Base-by-base conservation (phyloP, 1,140 invertebrate genomes). In the Brachionus angularis region DNA sequence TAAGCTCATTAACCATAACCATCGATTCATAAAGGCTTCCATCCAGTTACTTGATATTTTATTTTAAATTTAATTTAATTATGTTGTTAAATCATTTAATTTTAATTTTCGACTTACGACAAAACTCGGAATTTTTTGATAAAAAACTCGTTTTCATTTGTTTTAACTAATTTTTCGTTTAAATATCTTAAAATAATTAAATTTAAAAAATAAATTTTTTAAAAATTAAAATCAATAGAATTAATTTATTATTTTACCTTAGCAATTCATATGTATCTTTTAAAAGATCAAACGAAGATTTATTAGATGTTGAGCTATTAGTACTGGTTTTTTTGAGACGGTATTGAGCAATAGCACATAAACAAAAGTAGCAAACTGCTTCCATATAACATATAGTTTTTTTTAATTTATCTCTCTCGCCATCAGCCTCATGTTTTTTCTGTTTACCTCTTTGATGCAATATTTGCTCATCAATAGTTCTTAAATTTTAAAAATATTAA, bases 11-110 rank as follows among this genome's bases (percentile, higher is more conserved):
- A 67, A 50, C 62, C 62, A 67, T 50, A 67, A 47, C 47, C 42
- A 67, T 29, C 62, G 62, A 33, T 67, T 67, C 21, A 67, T 67
- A 18, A 67, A 67, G 29, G 62, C 62, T 67, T 67, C 62, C 62
- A 67, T 67, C 62, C 62, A 67, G 39, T 58, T 58, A 4, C 53
- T 58, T 36, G 10, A 39, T 39, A 12, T 4, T 25, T n/a, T n/a
- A n/a, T n/a, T n/a, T n/a, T n/a, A n/a, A n/a, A n/a, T n/a, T n/a
- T n/a, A n/a, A n/a, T n/a, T n/a, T n/a, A n/a, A n/a, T n/a, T n/a
- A n/a, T n/a, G n/a, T n/a, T n/a, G n/a, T n/a, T n/a, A n/a, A n/a
- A n/a, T n/a, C n/a, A n/a, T n/a, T n/a, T 53, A 34, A 53, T 53
- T 33, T 33, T 53, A 53, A n/a, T 34, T 53, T 33, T 52, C 29